Percentiles rank a stretch among this genome's conserved stretches.
Conservation (phyloP, 2,113 vertebrate genomes). For the Platysternon megacephalum region DNA sequence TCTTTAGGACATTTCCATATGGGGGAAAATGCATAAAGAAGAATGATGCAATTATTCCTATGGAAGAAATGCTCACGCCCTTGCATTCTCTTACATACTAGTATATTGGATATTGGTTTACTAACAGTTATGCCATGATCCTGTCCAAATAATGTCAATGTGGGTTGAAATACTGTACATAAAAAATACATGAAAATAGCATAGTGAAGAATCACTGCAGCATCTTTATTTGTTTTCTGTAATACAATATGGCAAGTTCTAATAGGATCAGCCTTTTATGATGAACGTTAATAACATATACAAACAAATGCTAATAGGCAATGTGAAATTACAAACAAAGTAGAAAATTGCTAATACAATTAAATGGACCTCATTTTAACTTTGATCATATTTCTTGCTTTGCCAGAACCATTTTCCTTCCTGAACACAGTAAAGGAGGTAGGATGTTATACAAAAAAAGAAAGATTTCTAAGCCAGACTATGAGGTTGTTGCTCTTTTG, state of each 20-base stretch:
- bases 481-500: neutral
- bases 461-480: fast-evolving
- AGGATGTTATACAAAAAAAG: neutral
- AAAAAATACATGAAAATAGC: neutral
- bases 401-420: neutral
- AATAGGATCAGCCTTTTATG: slow-evolving; percentile 73
- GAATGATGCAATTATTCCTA: neutral
- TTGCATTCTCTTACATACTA: neutral
- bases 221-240: slow-evolving; percentile 64
- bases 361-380: slow-evolving; percentile 50
- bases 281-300: slow-evolving; percentile 70
- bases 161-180: fast-evolving
- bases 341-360: slow-evolving; percentile 73
- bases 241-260: slow-evolving; percentile 54
- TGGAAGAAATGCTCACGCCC: neutral
- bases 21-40: neutral
- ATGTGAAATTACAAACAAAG: slow-evolving; percentile 69
- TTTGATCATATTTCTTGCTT: neutral
- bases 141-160: neutral
- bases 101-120: neutral
- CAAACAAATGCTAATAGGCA: slow-evolving; percentile 73
- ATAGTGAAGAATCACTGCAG: neutral
- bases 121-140: neutral
- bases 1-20: neutral
- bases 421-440: neutral